These are phyloP conservation scores for Hyperoplus immaculatus DNA, from an alignment of 2,797 vertebrate species.

Conservation along the genomic window DNA sequence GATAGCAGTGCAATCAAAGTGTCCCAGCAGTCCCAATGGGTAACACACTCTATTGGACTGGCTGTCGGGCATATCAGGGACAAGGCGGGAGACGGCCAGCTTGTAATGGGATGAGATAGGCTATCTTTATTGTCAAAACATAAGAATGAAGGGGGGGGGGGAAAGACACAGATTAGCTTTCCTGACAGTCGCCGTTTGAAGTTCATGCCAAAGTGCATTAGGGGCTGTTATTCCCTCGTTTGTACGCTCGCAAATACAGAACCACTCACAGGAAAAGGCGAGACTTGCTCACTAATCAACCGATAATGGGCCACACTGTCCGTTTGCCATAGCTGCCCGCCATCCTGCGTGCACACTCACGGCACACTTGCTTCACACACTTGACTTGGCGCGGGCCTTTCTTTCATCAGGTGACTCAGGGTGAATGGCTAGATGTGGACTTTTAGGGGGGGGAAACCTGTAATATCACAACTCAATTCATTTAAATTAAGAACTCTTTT, in stretches of 20 bases:
- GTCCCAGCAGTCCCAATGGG: conserved; percentile 63
- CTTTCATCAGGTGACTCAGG: conserved; percentile 1
- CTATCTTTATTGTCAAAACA: conserved; percentile 91
- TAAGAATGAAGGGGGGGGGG: conserved; percentile 85
- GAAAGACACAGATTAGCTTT: conserved; percentile 84
- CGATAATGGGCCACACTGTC: conserved; percentile 84
- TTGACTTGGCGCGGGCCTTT: conserved; percentile 40
- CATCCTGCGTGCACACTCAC: conserved; percentile 79
- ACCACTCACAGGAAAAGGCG: conserved; percentile 87
- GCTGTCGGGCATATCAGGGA: conserved; percentile 75
- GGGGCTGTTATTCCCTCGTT: conserved; percentile 79
- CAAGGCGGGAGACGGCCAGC: conserved; percentile 79
- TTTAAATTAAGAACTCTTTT: not conserved
- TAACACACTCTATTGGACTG: conserved; percentile 62
- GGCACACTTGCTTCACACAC: conserved; percentile 84
- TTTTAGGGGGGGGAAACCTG: not conserved
- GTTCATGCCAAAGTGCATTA: conserved; percentile 88
- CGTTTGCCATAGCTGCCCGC: conserved; percentile 66
- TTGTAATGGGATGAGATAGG: conserved; percentile 85
- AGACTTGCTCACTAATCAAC: conserved; percentile 87
- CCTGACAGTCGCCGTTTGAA: conserved; percentile 86
- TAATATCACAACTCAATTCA: conserved; percentile 5
- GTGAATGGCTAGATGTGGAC: not conserved
- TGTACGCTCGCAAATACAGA: conserved; percentile 77
- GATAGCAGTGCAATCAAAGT: conserved; percentile 64